Evolutionary conservation across 2,113 vertebrate genomes (phyloP), one percentile per base, ranked within the genome.

Genomic region (Pachypanchax playfairii): DNA sequence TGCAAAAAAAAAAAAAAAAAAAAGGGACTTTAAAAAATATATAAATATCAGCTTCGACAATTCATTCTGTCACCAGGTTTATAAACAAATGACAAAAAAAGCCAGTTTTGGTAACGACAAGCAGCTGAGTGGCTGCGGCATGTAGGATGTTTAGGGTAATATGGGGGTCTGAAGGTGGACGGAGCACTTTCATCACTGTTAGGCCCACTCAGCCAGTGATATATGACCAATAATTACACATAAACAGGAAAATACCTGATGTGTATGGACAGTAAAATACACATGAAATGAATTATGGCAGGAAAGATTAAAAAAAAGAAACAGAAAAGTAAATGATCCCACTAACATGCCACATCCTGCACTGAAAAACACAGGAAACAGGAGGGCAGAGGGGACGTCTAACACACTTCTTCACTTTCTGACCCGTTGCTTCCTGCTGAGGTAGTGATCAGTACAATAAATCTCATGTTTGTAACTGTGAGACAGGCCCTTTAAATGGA

Each of bases 171-270:
- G 75, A 82, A 67, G 83, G 72, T 73, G 44, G 72, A 83, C 74
- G 41, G 73, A 83, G 80, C 84, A 68, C 65, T 73, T 69, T 50
- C 63, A 77, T 75, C 48, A 25, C 73, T 39, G 75, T 84, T 18
- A 82, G 80, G 79, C 83, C 85, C 83, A 87, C 71, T 82, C 83
- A 89, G 88, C 84, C 87, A 76, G 86, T 89, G 87, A 82, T 55
- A 87, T 87, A 87, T 87, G 85, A 89, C 78, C 83, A 68, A 65
- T 88, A 80, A 85, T 79, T 79, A 87, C 87, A 87, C 85, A 88
- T 85, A 57, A 79, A 86, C 86, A 88, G 87, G 85, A 85, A 56
- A 74, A 74, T 73, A 84, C 84, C 88, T 84, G 87, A 89, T 90
- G 82, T 76, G 77, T 85, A 86, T 80, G 80, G 80, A 78, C 59